phyloP scores from a whole-genome alignment of 2,797 vertebrate species.

The Erethizon dorsatum region DNA sequence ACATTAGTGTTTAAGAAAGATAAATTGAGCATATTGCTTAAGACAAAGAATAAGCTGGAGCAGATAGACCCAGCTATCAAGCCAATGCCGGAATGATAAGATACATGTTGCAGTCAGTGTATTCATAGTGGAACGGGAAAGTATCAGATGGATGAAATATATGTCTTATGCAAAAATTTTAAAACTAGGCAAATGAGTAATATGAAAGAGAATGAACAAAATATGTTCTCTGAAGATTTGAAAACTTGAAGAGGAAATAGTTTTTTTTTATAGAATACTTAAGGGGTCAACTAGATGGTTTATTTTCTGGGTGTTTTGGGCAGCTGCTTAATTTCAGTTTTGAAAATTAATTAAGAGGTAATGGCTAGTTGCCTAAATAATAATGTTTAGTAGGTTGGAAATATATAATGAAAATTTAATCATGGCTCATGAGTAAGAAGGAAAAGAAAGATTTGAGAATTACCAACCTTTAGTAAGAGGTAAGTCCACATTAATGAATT shows the following conservation, averaged over 20 bases:
- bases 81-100: background rate
- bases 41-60: background rate
- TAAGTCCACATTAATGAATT: background rate
- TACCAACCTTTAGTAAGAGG: background rate
- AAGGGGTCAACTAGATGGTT: conserved; percentile 25
- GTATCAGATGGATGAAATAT: background rate
- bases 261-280: background rate
- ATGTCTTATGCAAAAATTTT: conserved; percentile 1
- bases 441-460: background rate
- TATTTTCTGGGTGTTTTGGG: conserved; percentile 22
- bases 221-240: background rate
- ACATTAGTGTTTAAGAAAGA: background rate
- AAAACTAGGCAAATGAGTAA: background rate
- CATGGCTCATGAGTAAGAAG: background rate
- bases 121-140: background rate
- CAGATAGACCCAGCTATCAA: background rate
- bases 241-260: background rate
- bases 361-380: background rate
- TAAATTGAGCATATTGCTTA: background rate
- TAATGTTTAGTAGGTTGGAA: background rate
- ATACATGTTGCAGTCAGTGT: background rate
- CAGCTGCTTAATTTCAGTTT: conserved; percentile 39
- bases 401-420: conserved; percentile 4
- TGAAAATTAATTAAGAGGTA: conserved; percentile 38
- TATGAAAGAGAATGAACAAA: background rate